Base-by-base conservation (phyloP, 2,888 invertebrate species). In the Pollenia griseotomentosa region DNA sequence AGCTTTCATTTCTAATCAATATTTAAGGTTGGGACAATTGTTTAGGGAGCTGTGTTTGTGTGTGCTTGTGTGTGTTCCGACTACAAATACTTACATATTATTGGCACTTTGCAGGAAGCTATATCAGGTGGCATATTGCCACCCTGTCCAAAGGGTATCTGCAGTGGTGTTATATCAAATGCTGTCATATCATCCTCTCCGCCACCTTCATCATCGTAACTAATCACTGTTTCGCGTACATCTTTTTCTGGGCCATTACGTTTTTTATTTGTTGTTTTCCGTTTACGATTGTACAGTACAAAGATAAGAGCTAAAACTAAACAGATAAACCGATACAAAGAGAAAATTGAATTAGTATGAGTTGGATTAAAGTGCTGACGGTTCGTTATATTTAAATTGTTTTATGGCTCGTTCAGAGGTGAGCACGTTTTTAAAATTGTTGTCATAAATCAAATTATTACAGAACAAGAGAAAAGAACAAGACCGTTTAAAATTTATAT, bases 111-210 rank as follows among this genome's bases (percentile, higher is more conserved):
- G 91, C 96, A 95, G 84, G 96, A 95, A 87, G 96, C 96, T 92
- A 97, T 95, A 94, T 97, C 97, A 87, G 97, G 97, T 85, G 97
- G 97, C 91, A 97, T 95, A 14, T 97, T 97, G 91, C 97, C 97
- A 65, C 88, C 89, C 77, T 91, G 92, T 89, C 98, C 97, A 90
- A 98, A 97, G 55, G 99, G 98, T 93, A 99, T 99, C 94, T 99
- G 98, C 70, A 99, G 95, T 19, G 99, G 98, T 19, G 98, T 98
- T 92, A 99, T 99, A 93, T 99, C 99, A 94, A 99, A 99, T 33
- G 99, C 98, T 68, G 99, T 99, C 97, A 99, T 99, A 93, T 99
- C 99, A 91, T 99, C 99, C 94, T 99, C 98, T 90, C 99, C 99
- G 91, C 99, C 99, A 48, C 98, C 98, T 94, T 99, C 99, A 92